These are phyloP conservation scores for Tragelaphus oryx DNA, from an alignment of 2,797 vertebrate species.

Conservation along the genomic window DNA sequence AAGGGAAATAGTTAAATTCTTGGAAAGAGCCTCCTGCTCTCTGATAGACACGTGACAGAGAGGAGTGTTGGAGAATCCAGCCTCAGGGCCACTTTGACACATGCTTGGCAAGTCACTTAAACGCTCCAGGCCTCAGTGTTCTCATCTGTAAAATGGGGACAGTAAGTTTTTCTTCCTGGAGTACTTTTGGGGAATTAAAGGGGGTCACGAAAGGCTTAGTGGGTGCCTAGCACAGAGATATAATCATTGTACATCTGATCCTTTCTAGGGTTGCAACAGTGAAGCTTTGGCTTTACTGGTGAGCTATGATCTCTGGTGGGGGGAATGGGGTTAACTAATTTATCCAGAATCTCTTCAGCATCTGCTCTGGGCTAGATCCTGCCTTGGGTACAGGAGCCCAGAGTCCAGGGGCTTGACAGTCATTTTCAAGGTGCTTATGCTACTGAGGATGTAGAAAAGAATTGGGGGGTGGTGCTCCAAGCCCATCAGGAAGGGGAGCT, in stretches of 20 bases:
- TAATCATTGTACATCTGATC: fast-evolving
- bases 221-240: not conserved
- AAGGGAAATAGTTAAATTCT: not conserved
- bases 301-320: not conserved
- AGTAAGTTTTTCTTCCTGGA: not conserved
- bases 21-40: not conserved
- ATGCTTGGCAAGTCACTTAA: not conserved
- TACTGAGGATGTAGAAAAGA: not conserved
- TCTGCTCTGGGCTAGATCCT: not conserved
- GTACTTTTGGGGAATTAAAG: not conserved
- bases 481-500: fast-evolving
- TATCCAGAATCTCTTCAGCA: not conserved
- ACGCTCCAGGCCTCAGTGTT: not conserved
- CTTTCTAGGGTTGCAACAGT: not conserved
- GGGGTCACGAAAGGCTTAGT: not conserved
- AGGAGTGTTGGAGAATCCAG: not conserved
- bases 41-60: not conserved
- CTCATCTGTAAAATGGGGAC: not conserved
- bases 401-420: fast-evolving
- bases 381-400: not conserved
- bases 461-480: not conserved
- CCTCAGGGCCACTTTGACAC: not conserved
- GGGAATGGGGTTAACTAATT: not conserved
- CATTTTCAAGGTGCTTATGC: not conserved
- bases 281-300: not conserved